phyloP scores from a whole-genome alignment of 2,113 vertebrate genomes.

The Chamaea fasciata region DNA sequence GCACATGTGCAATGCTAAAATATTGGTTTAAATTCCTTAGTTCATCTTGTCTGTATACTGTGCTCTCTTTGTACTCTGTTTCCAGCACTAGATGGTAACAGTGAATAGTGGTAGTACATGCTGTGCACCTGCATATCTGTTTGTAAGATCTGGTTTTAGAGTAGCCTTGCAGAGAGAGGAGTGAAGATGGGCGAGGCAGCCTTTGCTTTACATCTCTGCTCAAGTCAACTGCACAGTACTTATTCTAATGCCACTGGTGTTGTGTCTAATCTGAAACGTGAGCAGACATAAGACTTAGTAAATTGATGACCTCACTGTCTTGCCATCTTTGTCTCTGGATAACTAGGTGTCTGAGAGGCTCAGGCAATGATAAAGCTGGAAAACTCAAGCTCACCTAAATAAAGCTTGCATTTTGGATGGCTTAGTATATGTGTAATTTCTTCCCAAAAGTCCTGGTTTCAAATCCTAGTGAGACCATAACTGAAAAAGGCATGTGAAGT shows the following conservation, averaged over 20 bases:
- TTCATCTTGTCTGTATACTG: not conserved
- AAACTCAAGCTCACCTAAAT: not conserved
- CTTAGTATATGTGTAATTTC: not conserved
- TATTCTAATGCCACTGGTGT: conserved; percentile 48
- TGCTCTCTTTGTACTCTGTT: not conserved
- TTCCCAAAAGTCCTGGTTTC: not conserved
- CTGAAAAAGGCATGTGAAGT: not conserved
- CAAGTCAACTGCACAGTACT: conserved; percentile 5
- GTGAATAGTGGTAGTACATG: not conserved
- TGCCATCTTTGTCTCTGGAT: not conserved
- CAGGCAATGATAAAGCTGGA: not conserved
- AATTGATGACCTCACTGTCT: conserved; percentile 66
- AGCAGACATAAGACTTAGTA: conserved; percentile 59
- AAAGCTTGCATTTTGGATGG: not conserved
- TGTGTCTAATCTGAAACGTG: conserved; percentile 66
- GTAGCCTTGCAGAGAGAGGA: not conserved
- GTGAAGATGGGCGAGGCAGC: not conserved
- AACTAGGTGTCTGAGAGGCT: conserved; percentile 17
- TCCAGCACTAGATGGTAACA: not conserved
- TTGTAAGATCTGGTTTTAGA: not conserved
- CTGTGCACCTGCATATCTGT: not conserved
- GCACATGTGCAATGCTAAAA: not conserved
- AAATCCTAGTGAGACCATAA: not conserved
- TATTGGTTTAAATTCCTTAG: not conserved
- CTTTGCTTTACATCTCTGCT: not conserved